phyloP scores from a whole-genome alignment of 2,888 invertebrate genomes.

The Geotrupes spiniger region DNA sequence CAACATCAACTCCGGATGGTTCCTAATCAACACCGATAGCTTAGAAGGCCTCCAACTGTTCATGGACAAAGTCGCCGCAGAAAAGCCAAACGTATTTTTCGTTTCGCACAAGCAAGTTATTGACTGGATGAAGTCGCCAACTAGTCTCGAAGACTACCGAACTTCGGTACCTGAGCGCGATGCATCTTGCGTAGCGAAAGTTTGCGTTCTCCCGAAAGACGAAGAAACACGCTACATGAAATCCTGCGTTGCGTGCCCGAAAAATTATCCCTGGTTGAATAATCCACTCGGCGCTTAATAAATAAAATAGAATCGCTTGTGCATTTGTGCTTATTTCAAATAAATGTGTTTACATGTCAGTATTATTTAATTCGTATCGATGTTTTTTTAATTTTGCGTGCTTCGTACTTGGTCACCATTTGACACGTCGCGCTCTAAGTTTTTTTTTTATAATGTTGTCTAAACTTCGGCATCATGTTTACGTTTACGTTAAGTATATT shows the following conservation, averaged over 20 bases:
- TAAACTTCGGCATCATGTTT: too few relatives aligned
- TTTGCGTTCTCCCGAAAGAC: conserved; percentile 33
- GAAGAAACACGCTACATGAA: conserved; percentile 44
- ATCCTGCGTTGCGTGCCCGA: conserved; percentile 48
- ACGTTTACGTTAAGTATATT: too few relatives aligned
- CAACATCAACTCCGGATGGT: conserved; percentile 53
- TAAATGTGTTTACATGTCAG: too few relatives aligned
- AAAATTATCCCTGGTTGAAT: conserved; percentile 49
- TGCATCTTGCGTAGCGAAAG: conserved; percentile 28
- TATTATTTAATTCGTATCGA: too few relatives aligned
- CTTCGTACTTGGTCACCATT: too few relatives aligned
- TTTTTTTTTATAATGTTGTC: too few relatives aligned
- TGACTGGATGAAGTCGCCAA: conserved; percentile 50
- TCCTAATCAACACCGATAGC: conserved; percentile 39
- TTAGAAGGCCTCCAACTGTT: conserved; percentile 39
- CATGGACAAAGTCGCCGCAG: conserved; percentile 39
- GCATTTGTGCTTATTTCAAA: too few relatives aligned
- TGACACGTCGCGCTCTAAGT: too few relatives aligned
- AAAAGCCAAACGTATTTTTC: conserved; percentile 41
- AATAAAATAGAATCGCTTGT: too few relatives aligned
- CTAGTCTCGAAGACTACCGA: conserved; percentile 33
- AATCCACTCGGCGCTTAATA: too few relatives aligned
- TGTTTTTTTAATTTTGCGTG: too few relatives aligned
- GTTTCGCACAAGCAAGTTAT: conserved; percentile 47
- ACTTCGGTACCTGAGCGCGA: conserved; percentile 21